Conservation (phyloP, 2,888 invertebrate species). For the Andrena praecox region DNA sequence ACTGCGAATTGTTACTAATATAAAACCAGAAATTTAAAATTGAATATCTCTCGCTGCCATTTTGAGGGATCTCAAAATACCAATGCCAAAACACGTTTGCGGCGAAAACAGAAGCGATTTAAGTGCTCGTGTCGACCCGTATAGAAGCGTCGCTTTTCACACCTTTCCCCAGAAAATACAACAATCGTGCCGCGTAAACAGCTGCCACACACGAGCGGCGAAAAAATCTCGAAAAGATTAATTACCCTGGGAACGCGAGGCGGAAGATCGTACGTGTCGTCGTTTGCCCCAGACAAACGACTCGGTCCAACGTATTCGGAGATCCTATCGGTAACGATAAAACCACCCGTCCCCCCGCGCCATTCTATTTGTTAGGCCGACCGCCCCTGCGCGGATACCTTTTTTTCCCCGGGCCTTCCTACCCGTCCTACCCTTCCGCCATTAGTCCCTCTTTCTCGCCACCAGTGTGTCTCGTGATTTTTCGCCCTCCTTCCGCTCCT, state of each 20-base stretch:
- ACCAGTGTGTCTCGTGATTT: conserved; percentile 48
- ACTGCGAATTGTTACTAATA: neutral
- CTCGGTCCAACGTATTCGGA: conserved; percentile 59
- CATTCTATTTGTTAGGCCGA: conserved; percentile 71
- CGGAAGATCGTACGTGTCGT: conserved; percentile 60
- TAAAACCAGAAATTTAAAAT: too few relatives aligned
- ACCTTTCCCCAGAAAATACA: neutral
- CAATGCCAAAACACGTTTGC: too few relatives aligned
- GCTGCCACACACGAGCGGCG: conserved; percentile 1
- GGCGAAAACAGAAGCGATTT: neutral
- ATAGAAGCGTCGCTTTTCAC: neutral
- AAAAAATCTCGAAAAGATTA: conserved; percentile 64
- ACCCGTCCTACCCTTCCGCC: conserved; percentile 31
- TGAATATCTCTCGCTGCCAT: too few relatives aligned
- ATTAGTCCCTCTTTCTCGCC: conserved; percentile 48
- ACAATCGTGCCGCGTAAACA: conserved; percentile 9
- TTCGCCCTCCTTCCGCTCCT: conserved; percentile 4
- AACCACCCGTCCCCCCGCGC: conserved; percentile 62
- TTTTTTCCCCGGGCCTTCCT: conserved; percentile 30
- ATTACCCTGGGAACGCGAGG: conserved; percentile 51
- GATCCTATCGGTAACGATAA: conserved; percentile 71
- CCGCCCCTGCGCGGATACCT: conserved; percentile 27
- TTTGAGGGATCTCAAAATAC: too few relatives aligned
- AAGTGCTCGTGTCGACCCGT: too few relatives aligned
- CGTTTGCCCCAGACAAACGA: conserved; percentile 71